phyloP scores from a whole-genome alignment of 1,140 invertebrate genomes.

The Dreissena polymorpha region DNA sequence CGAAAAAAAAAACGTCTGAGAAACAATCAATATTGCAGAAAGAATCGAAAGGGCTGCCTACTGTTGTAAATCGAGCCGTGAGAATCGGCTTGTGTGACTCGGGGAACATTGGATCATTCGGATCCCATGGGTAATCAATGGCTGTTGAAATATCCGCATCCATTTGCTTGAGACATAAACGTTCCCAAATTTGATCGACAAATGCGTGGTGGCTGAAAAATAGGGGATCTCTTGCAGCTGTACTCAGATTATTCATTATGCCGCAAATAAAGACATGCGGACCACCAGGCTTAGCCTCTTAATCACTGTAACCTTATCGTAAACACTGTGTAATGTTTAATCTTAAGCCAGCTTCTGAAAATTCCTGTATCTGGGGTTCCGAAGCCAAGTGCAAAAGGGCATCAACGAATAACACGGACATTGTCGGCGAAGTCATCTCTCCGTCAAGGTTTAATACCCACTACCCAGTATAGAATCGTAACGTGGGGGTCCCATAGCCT shows the following conservation, averaged over 20 bases:
- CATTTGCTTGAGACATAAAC: conserved; percentile 65
- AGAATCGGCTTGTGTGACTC: conserved; percentile 42
- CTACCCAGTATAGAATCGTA: conserved; percentile 77
- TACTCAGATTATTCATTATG: conserved; percentile 65
- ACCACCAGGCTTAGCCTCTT: conserved; percentile 69
- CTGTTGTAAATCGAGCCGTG: conserved; percentile 61
- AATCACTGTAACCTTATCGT: conserved; percentile 46
- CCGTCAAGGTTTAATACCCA: conserved; percentile 69
- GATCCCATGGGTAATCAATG: conserved; percentile 40
- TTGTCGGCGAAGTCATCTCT: conserved; percentile 64
- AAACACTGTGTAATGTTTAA: conserved; percentile 20
- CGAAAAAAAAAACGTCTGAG: conserved; percentile 57
- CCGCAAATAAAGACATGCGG: conserved; percentile 70
- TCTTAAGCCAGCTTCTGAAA: conserved; percentile 58
- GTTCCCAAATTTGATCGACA: conserved; percentile 75
- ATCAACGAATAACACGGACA: conserved; percentile 74
- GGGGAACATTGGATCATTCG: conserved; percentile 27
- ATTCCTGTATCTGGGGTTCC: conserved; percentile 75
- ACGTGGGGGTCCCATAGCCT: conserved; percentile 18
- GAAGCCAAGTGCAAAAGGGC: conserved; percentile 76
- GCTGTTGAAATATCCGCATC: conserved; percentile 53
- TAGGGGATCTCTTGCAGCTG: conserved; percentile 76
- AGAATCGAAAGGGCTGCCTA: conserved; percentile 33
- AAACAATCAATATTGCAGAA: conserved; percentile 59
- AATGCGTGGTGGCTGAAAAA: conserved; percentile 79